Evolutionary conservation across 2,888 invertebrate species (phyloP), one percentile per base, ranked within the genome.

Genomic region (Lypha dubia): DNA sequence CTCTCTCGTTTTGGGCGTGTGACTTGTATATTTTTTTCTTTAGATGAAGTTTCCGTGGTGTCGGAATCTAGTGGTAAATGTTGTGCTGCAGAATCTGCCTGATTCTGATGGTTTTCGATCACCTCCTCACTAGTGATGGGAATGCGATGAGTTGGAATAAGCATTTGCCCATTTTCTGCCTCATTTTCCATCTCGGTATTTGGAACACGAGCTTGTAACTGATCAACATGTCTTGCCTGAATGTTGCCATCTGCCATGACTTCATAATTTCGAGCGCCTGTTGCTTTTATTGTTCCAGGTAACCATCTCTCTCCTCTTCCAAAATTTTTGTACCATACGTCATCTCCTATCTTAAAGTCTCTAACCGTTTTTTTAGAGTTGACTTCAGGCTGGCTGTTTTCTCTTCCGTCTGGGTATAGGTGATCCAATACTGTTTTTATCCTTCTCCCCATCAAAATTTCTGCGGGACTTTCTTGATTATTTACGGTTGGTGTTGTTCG

Each of bases 391-490:
- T 58, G 15, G 5, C 17, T 15, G 7, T 8, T 28, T 7, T 8
- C 1, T 17, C 49, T 22, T 8, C 24, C 4, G 17, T 11, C 53
- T 11, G 73, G 73, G 28, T 74, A 38, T 56, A 80, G 8, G 17
- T 58, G n/a, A n/a, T 60, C 44, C 1, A 79, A 53, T 7, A 74
- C 9, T 3, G 70, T 81, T 32, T 56, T 80, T n/a, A 81, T 15
- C 20, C 63, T 76, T 60, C 76, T 71, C 1, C 71, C 70, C 63
- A 58, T 71, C 9, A 82, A 58, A 5, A 76, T 71, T 68, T 75
- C 63, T 4, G 68, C 81, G 44, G 75, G 75, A 38, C 70, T 81
- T 75, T 70, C 56, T 1, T 24, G 4, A 1, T n/a, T n/a, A 51
- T 62, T 63, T n/a, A 13, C 13, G 9, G 24, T 68, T 22, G 70